Evolutionary conservation across 2,113 vertebrate genomes (phyloP), one percentile per base, ranked within the genome.

Genomic region (Pontoporia blainvillei): DNA sequence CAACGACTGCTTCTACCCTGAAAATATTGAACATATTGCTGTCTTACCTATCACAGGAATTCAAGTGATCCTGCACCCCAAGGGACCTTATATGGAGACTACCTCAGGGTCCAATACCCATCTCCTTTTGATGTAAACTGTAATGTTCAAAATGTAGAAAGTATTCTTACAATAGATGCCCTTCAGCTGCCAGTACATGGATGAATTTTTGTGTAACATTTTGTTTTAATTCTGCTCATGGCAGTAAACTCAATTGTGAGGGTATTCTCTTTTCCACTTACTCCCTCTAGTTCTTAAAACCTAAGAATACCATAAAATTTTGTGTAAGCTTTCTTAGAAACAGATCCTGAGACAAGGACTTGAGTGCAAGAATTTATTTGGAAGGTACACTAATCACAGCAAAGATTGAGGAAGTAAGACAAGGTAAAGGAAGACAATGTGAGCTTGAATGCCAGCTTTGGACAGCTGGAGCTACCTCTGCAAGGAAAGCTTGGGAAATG

Each of bases 171-270:
- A 75, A 49, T 36, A 20, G 41, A 76, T 87, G 15, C 4, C 4
- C 23, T 69, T 94, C 27, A 81, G 61, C 11, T 96, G 18, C 36
- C 31, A 57, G 3, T 6, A 41, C 57, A 39, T 49, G 13, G 21
- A 34, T 89, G 7, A 41, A 23, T 78, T 88, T 96, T 86, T 92
- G 1, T 62, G 9, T 84, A 61, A 73, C 8, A 75, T 59, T 94
- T 27, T 96, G 17, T 85, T 92, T 94, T 93, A 91, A 90, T 90
- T 96, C 23, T 79, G 17, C 25, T 91, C 27, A 14, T 41, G 31
- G 6, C 7, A 66, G 46, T 67, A 79, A 67, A 72, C 12, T 91
- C 4, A 46, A 5, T 89, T 96, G 83, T 86, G 72, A n/a, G 15
- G 3, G 61, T 41, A 71, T 0, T 71, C 3, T 73, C 15, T 64